Evolutionary conservation across 2,113 vertebrate genomes (phyloP), one percentile per base, ranked within the genome.

Genomic region (Paramisgurnus dabryanus): DNA sequence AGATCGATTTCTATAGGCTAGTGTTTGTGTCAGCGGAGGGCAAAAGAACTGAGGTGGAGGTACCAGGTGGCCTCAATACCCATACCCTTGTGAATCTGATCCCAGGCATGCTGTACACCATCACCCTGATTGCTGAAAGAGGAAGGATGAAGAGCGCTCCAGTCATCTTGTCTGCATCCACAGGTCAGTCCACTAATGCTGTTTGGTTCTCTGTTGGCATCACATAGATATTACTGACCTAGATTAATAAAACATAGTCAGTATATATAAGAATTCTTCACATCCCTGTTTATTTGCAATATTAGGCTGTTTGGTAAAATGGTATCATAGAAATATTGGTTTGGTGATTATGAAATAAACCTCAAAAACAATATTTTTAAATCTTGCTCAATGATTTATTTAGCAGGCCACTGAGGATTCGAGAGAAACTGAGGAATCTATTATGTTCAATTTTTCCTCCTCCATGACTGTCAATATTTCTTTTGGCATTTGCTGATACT

Each of bases 1-100:
- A 96, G 82, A 92, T 98, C 41, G 96, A 98, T 80, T 91, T 84
- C 43, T 99, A 97, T 82, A 92, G 90, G 43, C 93, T 99, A 8
- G 88, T 83, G 15, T 93, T 94, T 0, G 15, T 89, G 1, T 82
- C 87, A 0, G 85, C 94, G 0, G 87, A 92, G 0, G 96, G 96
- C 6, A 90, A 78, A 78, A 91, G 68, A 7, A 79, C 67, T 0
- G 96, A 98, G 83, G 67, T 91, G 2, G 90, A 93, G 47, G 84
- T 98, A 12, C 93, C 92, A 0, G 91, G 89, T 57, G 91, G 92
- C 60, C 85, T 87, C 18, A 94, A 92, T 58, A 93, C 95, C 3
- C 86, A 93, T 49, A 87, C 90, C 47, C 87, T 99, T 75, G 87
- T 78, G 61, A 91, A 87, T 12, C 84, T 99, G 70, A 92, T 88